Evolutionary conservation across 2,113 vertebrate genomes (phyloP), one percentile per base, ranked within the genome.

Genomic region (Cephalopholis sonnerati): DNA sequence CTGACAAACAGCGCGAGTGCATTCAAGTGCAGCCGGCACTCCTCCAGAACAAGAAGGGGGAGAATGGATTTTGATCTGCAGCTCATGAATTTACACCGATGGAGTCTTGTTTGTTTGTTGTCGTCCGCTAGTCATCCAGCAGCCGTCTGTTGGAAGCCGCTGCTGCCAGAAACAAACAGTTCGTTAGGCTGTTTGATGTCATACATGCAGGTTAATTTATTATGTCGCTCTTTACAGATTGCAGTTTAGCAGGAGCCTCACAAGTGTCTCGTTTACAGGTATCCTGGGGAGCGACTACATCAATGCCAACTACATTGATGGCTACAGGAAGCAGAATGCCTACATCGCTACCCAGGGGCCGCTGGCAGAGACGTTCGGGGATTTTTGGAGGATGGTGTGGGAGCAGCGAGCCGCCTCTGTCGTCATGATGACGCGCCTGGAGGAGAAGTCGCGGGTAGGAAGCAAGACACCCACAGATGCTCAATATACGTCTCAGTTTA

Each of bases 381-480:
- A 99, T 91, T 99, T 99, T 83, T 99, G 98, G 98, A 96, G 98
- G 74, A 99, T 98, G 98, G 97, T 99, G 86, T 99, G 98, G 98
- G 98, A 99, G 86, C 98, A 99, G 90, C 95, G 98, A 9, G 96
- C 98, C 0, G 97, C 98, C 22, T 99, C 98, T 5, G 93, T 99
- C 0, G 98, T 99, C 74, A 99, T 99, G 98, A 99, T 99, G 98
- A 99, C 98, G 0, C 96, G 97, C 53, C 95, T 99, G 62, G 98
- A 99, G 91, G 98, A 99, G 91, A 98, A 98, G 54, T 98, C 97
- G 0, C 94, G 97, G 96, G 98, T 99, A 59, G 93, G 94, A 66
- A 54, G 78, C 9, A 48, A 50, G 39, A 74, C 64, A 79, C 75
- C 53, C 22, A 74, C 80, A 77, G 24, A 70, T 41, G 70, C 22